Conservation (phyloP, 1,140 invertebrate species). For the Leptopilina boulardi region DNA sequence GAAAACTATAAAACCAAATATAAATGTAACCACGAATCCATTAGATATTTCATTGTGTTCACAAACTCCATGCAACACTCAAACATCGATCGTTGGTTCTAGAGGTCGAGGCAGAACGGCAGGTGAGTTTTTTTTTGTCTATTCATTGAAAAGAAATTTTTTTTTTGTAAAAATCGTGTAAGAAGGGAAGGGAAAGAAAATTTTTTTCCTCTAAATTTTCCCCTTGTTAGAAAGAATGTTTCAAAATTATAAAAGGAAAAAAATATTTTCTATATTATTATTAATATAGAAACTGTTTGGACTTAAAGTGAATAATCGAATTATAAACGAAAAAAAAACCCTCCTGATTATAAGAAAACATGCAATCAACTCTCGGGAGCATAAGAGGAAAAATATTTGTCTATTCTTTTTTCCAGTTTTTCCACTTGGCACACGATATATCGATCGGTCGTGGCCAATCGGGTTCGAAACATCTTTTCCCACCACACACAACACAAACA, state of each 20-base stretch:
- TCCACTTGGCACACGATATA: constrained; percentile 1
- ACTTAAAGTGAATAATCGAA: background rate
- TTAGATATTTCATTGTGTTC: constrained; percentile 75
- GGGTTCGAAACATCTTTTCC: constrained; percentile 21
- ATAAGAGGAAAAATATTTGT: constrained; percentile 12
- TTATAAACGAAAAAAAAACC: background rate
- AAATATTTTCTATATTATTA: background rate
- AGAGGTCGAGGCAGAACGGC: constrained; percentile 64
- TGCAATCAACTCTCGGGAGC: background rate
- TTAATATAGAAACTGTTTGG: background rate
- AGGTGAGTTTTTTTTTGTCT: constrained; percentile 55
- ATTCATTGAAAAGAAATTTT: background rate
- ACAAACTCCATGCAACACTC: constrained; percentile 52
- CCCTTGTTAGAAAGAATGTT: background rate
- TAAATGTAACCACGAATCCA: constrained; percentile 81
- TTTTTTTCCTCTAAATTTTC: background rate
- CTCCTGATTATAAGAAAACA: background rate
- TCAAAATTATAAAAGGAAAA: constrained; percentile 8
- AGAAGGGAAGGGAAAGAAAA: too few species aligned
- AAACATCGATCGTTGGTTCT: constrained; percentile 47
- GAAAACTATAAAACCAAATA: constrained; percentile 72
- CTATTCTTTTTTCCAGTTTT: constrained; percentile 29
- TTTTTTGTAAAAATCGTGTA: too few species aligned
- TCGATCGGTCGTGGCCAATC: constrained; percentile 22
- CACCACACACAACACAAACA: constrained; percentile 10